phyloP scores from a whole-genome alignment of 2,797 vertebrate genomes.

The Thalassophryne amazonica region DNA sequence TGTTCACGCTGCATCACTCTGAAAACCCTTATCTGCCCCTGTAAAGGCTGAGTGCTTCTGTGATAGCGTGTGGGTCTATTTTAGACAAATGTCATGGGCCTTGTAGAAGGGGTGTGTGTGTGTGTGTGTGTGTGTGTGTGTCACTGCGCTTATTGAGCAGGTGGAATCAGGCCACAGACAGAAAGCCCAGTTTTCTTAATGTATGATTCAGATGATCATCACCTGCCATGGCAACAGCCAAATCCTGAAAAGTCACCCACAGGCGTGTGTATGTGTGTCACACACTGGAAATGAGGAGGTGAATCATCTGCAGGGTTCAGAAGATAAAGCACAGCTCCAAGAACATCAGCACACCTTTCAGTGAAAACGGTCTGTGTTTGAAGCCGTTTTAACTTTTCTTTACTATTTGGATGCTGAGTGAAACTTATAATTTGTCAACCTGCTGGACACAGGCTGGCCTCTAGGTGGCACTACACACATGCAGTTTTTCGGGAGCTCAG shows the following conservation, averaged over 20 bases:
- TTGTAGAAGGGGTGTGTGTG: no score
- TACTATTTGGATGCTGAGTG: not conserved
- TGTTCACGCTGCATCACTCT: no score
- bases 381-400: not conserved
- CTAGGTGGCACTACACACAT: constrained; percentile 34
- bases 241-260: constrained; percentile 19
- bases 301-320: not conserved
- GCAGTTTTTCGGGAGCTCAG: constrained; percentile 3
- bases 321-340: not conserved
- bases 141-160: constrained; percentile 33
- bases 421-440: not conserved
- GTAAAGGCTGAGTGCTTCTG: no score
- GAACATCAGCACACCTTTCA: not conserved
- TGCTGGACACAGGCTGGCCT: constrained; percentile 17
- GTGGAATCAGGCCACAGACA: constrained; percentile 40
- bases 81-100: constrained; percentile 12
- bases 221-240: constrained; percentile 66
- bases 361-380: not conserved
- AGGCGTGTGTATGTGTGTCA: not conserved
- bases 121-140: not conserved
- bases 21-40: no score
- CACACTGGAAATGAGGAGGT: not conserved
- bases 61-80: no score
- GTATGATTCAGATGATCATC: constrained; percentile 38
- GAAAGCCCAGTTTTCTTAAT: no score